A percentile compares a stretch with the other conserved stretches of the same genome.
Conservation (phyloP, 2,797 vertebrate genomes). For the Myotis planiceps region DNA sequence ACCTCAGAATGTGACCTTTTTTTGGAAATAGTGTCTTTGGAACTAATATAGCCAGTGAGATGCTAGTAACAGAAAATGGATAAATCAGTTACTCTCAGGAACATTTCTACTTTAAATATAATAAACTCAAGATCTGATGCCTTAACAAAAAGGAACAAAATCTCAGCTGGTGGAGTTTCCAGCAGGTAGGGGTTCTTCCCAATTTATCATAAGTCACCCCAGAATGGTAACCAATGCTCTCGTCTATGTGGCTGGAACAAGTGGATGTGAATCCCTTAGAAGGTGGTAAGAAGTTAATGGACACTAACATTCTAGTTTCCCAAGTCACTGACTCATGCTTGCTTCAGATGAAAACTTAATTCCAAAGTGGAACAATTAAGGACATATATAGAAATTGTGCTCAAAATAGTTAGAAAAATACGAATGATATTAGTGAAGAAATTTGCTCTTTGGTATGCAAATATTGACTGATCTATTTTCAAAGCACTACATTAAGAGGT, state of each 20-base stretch:
- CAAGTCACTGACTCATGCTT: neutral
- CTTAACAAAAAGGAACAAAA: neutral
- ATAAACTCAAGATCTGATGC: neutral
- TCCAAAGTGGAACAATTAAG: neutral
- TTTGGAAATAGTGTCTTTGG: neutral
- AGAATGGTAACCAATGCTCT: neutral
- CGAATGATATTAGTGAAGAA: neutral
- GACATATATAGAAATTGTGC: neutral
- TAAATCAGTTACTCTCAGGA: neutral
- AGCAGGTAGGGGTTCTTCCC: neutral
- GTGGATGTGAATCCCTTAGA: neutral
- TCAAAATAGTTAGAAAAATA: neutral
- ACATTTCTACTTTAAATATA: neutral
- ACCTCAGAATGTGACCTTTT: neutral
- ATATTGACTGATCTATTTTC: neutral
- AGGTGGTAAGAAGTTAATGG: neutral
- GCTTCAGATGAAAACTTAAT: slow-evolving; percentile 1
- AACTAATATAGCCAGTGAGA: neutral
- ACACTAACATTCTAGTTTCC: neutral
- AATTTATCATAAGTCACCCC: neutral
- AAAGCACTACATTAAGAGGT: neutral
- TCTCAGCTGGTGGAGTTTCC: neutral
- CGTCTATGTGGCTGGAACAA: neutral
- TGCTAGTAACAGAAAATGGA: neutral
- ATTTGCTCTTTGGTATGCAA: neutral